These are phyloP conservation scores for Gonatopus flavifemur DNA, from an alignment of 1,140 invertebrate species.

Conservation along the genomic window DNA sequence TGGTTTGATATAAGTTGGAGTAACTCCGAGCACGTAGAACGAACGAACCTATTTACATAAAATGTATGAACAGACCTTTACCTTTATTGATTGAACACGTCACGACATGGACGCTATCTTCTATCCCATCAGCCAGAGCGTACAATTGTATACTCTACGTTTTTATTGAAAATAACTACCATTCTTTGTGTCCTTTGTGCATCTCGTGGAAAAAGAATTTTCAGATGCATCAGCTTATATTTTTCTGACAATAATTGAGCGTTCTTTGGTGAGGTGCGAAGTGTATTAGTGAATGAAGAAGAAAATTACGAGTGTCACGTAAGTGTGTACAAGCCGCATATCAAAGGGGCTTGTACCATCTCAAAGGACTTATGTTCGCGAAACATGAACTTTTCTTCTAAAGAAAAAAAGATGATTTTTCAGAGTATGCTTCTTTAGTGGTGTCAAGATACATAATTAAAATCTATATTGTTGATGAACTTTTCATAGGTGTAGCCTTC, in stretches of 20 bases:
- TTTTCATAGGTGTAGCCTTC: constrained; percentile 21
- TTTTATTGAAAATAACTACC: constrained; percentile 1
- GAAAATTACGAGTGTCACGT: constrained; percentile 38
- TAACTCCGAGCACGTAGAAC: too few species aligned
- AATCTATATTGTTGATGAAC: constrained; percentile 18
- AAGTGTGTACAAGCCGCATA: constrained; percentile 34
- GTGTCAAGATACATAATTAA: constrained; percentile 22
- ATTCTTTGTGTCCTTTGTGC: constrained; percentile 12
- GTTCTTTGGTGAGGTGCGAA: constrained; percentile 33
- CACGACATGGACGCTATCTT: constrained; percentile 24
- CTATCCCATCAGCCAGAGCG: constrained; percentile 3
- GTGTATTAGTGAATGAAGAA: constrained; percentile 38
- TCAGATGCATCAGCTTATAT: constrained; percentile 3
- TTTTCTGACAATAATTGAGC: constrained; percentile 9
- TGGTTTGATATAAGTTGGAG: too few species aligned
- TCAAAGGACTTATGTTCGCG: constrained; percentile 29
- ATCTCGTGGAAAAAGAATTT: constrained; percentile 10
- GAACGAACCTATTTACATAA: too few species aligned
- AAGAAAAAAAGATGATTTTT: constrained; percentile 20
- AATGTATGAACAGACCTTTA: too few species aligned
- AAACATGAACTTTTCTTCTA: constrained; percentile 22
- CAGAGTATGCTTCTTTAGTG: constrained; percentile 19
- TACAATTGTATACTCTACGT: constrained; percentile 14
- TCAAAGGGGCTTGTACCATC: constrained; percentile 29
- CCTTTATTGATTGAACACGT: constrained; percentile 12